A percentile compares a stretch with the other conserved stretches of the same genome.
Evolutionary conservation across 2,888 invertebrate species (phyloP).

Genomic region (Branchipolynoe longqiensis): DNA sequence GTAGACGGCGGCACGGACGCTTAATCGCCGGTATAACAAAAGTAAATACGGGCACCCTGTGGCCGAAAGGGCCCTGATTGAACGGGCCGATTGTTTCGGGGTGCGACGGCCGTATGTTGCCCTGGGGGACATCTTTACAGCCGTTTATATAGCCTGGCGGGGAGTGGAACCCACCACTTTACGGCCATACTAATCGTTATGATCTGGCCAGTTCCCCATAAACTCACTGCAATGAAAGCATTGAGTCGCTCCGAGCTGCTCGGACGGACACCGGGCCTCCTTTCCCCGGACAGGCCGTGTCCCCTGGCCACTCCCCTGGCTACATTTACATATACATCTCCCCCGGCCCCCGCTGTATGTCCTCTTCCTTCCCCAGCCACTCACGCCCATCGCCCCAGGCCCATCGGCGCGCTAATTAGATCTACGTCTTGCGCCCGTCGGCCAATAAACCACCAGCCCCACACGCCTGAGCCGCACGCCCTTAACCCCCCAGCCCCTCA

Average conservation of each 20-base stretch:
- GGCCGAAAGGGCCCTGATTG: too few relatives aligned
- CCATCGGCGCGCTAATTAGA: constrained; percentile 20
- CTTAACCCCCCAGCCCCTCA: neutral
- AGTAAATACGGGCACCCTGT: too few relatives aligned
- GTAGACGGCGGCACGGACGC: too few relatives aligned
- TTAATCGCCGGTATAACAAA: too few relatives aligned
- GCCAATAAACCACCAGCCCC: constrained; percentile 15
- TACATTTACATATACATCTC: too few relatives aligned
- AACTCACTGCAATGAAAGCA: constrained; percentile 7
- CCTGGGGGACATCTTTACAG: constrained; percentile 26
- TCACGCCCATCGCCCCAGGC: constrained; percentile 18
- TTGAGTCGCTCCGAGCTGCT: constrained; percentile 22
- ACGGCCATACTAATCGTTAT: constrained; percentile 36
- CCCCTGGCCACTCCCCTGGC: too few relatives aligned
- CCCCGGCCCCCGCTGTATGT: too few relatives aligned
- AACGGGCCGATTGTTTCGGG: too few relatives aligned
- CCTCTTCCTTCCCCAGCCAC: too few relatives aligned
- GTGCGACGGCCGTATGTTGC: neutral
- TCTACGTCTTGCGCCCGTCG: constrained; percentile 2
- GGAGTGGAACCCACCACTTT: neutral
- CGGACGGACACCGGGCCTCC: too few relatives aligned
- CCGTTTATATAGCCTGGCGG: constrained; percentile 11
- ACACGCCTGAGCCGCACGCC: neutral
- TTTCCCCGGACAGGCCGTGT: too few relatives aligned
- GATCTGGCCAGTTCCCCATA: constrained; percentile 28